Conservation (phyloP, 2,113 vertebrate species). For the Podiceps cristatus region DNA sequence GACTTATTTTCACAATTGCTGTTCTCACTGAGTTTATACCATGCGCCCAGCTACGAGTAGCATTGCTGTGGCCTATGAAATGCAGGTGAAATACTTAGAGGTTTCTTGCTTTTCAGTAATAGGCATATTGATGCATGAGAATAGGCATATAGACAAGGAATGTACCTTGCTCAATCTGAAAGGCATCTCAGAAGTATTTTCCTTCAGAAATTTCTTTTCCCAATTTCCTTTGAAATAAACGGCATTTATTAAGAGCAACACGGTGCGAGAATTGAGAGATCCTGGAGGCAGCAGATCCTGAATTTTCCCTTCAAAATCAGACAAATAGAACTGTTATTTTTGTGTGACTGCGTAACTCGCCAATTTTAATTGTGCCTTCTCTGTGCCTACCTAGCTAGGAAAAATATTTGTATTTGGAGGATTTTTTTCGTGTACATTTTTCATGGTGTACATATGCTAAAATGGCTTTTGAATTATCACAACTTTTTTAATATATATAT, state of each 20-base stretch:
- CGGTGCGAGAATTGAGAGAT: constrained; percentile 72
- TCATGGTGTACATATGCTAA: background rate
- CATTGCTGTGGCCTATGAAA: background rate
- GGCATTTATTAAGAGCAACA: constrained; percentile 87
- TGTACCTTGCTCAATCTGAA: constrained; percentile 86
- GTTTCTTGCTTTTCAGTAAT: background rate
- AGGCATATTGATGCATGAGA: background rate
- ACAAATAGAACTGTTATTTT: background rate
- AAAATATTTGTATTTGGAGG: background rate
- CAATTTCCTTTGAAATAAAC: constrained; percentile 93
- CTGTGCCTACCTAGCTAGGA: background rate
- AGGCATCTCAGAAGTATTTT: constrained; percentile 80
- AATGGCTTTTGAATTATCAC: background rate
- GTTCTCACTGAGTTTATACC: background rate
- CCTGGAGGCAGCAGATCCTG: constrained; percentile 82
- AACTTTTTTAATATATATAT: background rate
- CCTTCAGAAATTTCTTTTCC: constrained; percentile 77
- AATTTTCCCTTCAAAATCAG: constrained; percentile 85
- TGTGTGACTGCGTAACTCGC: background rate
- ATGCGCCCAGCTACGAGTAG: background rate
- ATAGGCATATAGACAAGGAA: background rate
- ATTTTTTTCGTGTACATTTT: background rate
- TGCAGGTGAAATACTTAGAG: background rate
- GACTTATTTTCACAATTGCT: background rate
- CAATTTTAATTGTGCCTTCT: background rate